Evolutionary conservation across 1,140 invertebrate species (phyloP).

Genomic region (Aphidius ervi): DNA sequence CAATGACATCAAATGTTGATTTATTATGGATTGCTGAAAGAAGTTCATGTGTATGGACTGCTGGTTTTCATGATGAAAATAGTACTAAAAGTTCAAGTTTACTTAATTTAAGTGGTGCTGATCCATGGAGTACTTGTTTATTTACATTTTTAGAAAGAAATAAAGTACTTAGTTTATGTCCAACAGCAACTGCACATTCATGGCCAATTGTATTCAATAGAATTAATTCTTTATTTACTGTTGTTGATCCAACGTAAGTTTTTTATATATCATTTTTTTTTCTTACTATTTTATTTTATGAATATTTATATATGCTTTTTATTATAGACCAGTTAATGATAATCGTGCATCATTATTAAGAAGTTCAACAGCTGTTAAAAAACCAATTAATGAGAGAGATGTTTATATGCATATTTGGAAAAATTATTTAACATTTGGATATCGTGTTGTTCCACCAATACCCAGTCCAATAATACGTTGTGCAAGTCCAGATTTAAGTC

Average conservation of each 20-base stretch:
- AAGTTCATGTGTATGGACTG: slow-evolving; percentile 83
- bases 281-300: slow-evolving; percentile 5
- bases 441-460: slow-evolving; percentile 82
- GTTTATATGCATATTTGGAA: slow-evolving; percentile 92
- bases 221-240: slow-evolving; percentile 83
- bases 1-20: slow-evolving; percentile 72
- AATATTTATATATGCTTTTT: slow-evolving; percentile 9
- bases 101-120: slow-evolving; percentile 56
- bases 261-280: slow-evolving; percentile 3
- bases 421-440: slow-evolving; percentile 93
- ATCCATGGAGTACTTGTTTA: slow-evolving; percentile 86
- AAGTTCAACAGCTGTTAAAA: slow-evolving; percentile 71
- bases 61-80: slow-evolving; percentile 66
- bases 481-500: slow-evolving; percentile 86
- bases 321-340: slow-evolving; percentile 86
- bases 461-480: slow-evolving; percentile 80
- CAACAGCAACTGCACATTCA: slow-evolving; percentile 78
- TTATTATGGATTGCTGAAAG: slow-evolving; percentile 93
- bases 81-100: slow-evolving; percentile 57
- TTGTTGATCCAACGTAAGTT: slow-evolving; percentile 92
- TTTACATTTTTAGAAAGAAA: slow-evolving; percentile 79
- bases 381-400: slow-evolving; percentile 86
- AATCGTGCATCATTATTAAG: slow-evolving; percentile 89
- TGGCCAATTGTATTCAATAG: slow-evolving; percentile 94
- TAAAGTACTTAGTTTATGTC: slow-evolving; percentile 74